Evolutionary conservation across 2,797 vertebrate species (phyloP), one percentile per base, ranked within the genome.

Genomic region (Dendrocincla tyrannina): DNA sequence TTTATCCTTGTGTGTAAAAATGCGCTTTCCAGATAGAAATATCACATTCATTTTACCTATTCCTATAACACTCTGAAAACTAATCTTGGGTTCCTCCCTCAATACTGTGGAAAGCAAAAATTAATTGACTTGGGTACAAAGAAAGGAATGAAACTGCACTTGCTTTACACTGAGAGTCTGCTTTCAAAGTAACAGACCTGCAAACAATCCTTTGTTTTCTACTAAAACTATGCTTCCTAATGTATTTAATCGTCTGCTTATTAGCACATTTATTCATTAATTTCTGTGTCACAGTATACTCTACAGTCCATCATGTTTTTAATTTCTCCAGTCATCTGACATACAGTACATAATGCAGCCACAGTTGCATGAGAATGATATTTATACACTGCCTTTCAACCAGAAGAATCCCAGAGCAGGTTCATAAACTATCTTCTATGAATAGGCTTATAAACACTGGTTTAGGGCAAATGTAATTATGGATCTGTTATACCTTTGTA

Each of bases 31-130:
- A 58, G 91, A 95, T 73, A 95, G 69, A 87, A 93, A 82, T 80
- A 93, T 64, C 73, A 17, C 66, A 94, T 95, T 91, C 85, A 94
- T 96, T 96, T 95, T 94, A 75, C 41, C 96, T 83, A 77, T 92
- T 94, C 74, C 77, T 80, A 47, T 93, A 94, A 89, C 91, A 91
- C 88, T 96, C 95, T 82, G 53, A 91, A 95, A 91, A 88, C 60
- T 95, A 94, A 96, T 96, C 95, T 95, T 86, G 46, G 39, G 32
- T 89, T 93, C 72, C 88, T 96, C 87, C 88, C 89, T 93, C 75
- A 91, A 75, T 10, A 35, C 73, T 88, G 27, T 88, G 82, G 52
- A 95, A 94, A 91, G 69, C 23, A 88, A 92, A 96, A 93, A 89
- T 63, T 92, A 96, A 94, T 67, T 81, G 22, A 86, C 74, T 82